A percentile compares a stretch with the other conserved stretches of the same genome.
Conservation (phyloP, 2,888 invertebrate genomes). For the Hermaeophaga mercurialis region DNA sequence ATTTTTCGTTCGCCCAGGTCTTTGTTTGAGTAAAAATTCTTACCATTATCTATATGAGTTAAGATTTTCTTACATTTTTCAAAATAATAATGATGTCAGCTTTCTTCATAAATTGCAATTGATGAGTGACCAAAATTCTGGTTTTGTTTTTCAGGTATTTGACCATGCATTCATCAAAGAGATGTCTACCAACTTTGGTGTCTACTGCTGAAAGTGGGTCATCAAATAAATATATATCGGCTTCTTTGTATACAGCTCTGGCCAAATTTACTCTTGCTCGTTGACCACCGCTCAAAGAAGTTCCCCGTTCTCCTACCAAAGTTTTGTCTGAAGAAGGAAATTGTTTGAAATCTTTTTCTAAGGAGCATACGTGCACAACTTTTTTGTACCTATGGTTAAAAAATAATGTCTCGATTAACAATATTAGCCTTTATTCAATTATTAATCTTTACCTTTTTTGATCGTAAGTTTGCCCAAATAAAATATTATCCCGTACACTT, state of each 20-base stretch:
- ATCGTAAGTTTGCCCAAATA: constrained; percentile 73
- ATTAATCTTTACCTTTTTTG: constrained; percentile 56
- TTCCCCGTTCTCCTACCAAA: constrained; percentile 79
- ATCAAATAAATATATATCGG: constrained; percentile 77
- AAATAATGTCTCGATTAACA: not conserved
- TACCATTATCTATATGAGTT: not conserved
- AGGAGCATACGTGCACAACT: constrained; percentile 66
- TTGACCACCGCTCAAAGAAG: constrained; percentile 80
- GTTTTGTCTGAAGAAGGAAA: constrained; percentile 76
- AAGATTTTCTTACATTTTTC: constrained; percentile 62
- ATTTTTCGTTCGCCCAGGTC: too few species aligned
- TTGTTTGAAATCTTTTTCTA: constrained; percentile 72
- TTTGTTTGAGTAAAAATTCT: too few species aligned
- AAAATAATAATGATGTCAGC: constrained; percentile 70
- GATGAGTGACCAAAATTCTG: constrained; percentile 83
- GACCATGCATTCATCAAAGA: constrained; percentile 75
- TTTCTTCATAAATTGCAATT: constrained; percentile 74
- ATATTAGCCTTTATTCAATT: not conserved
- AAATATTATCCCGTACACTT: constrained; percentile 77
- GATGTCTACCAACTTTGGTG: constrained; percentile 72
- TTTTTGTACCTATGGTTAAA: constrained; percentile 48
- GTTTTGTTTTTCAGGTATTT: constrained; percentile 65
- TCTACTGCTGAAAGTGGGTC: constrained; percentile 84
- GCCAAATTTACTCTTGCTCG: constrained; percentile 80
- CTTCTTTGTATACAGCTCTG: constrained; percentile 76